Conservation (phyloP, 2,113 vertebrate genomes). For the Elgaria multicarinata region DNA sequence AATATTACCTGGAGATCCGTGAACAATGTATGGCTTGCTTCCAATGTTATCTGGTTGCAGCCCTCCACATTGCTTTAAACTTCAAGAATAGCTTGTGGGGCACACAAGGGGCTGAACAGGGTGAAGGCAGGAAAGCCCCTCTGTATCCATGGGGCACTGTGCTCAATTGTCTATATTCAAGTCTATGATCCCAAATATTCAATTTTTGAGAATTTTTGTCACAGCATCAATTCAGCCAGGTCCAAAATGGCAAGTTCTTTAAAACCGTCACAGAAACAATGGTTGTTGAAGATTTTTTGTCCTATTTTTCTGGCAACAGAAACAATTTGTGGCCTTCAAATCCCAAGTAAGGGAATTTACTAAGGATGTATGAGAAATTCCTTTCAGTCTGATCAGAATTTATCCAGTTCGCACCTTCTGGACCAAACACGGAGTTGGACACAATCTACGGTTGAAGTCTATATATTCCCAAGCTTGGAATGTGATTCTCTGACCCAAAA, state of each 20-base stretch:
- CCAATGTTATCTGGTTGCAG: not conserved
- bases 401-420: too few relatives aligned
- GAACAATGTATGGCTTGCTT: not conserved
- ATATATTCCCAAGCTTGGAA: too few relatives aligned
- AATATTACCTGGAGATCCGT: not conserved
- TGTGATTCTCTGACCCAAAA: too few relatives aligned
- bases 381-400: too few relatives aligned
- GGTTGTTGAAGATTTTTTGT: not conserved
- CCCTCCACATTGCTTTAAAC: not conserved
- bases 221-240: not conserved
- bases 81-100: not conserved
- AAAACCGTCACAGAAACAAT: not conserved
- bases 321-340: not conserved
- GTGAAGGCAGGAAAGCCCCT: not conserved
- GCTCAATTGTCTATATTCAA: not conserved
- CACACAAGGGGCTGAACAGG: not conserved
- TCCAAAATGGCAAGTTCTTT: not conserved
- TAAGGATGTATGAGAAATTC: too few relatives aligned
- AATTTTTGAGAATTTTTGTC: not conserved
- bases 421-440: too few relatives aligned
- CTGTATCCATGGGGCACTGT: not conserved
- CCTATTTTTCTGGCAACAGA: not conserved
- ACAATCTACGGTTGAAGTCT: too few relatives aligned
- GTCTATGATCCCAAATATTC: not conserved
- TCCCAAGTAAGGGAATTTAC: too few relatives aligned